phyloP scores from a whole-genome alignment of 2,797 vertebrate species.

The Acanthurus lineatus region DNA sequence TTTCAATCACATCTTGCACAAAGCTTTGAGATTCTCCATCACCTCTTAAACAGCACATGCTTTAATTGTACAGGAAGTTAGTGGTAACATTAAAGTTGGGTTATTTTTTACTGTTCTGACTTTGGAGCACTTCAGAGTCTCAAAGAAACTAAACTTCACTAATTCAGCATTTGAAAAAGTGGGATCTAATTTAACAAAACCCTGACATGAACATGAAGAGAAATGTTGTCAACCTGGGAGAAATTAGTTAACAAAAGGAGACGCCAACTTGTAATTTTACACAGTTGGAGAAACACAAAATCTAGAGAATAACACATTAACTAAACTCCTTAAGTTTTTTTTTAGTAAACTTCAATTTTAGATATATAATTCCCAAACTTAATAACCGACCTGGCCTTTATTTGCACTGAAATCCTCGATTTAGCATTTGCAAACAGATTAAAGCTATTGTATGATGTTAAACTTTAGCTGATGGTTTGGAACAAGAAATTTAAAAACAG shows the following conservation, averaged over 20 bases:
- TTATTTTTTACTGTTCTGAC: conserved; percentile 1
- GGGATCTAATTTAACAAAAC: background rate
- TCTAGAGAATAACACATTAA: background rate
- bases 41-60: conserved; percentile 39
- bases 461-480: background rate
- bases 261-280: background rate
- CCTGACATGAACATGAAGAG: background rate
- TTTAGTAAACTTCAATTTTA: background rate
- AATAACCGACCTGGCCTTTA: background rate
- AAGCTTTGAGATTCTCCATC: background rate
- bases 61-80: conserved; percentile 26
- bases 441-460: background rate
- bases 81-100: background rate
- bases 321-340: background rate
- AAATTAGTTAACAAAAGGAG: background rate
- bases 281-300: background rate
- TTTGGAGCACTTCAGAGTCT: background rate
- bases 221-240: background rate
- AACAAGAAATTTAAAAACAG: background rate
- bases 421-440: background rate
- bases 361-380: background rate
- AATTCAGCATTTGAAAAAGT: background rate
- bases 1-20: conserved; percentile 13
- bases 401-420: background rate
- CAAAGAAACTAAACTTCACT: background rate